phyloP scores from a whole-genome alignment of 2,797 vertebrate species.

The Uromys caudimaculatus region DNA sequence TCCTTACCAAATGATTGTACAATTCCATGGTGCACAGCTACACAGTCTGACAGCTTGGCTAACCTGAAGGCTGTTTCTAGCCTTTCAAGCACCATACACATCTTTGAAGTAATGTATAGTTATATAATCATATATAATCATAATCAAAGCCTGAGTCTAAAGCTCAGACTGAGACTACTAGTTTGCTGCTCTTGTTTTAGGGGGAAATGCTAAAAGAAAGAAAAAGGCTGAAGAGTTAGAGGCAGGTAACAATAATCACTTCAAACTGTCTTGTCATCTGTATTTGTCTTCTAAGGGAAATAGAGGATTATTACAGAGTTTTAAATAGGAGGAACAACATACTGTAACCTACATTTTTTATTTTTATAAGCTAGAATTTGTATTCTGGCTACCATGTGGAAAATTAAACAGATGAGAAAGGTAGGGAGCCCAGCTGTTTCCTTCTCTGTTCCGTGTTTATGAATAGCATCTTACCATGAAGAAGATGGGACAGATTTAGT shows the following conservation, averaged over 20 bases:
- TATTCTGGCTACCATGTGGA: neutral
- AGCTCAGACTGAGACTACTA: neutral
- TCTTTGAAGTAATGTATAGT: constrained; percentile 4
- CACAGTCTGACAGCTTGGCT: neutral
- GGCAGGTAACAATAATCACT: neutral
- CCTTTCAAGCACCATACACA: neutral
- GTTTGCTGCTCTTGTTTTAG: neutral
- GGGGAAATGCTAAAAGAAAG: neutral
- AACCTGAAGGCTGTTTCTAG: neutral
- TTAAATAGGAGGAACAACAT: neutral
- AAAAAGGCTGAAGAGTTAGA: neutral
- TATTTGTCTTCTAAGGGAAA: neutral
- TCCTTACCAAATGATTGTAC: neutral
- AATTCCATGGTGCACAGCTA: neutral
- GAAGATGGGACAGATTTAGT: neutral
- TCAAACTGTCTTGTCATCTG: neutral
- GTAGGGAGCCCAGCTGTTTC: neutral
- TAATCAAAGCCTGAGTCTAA: neutral
- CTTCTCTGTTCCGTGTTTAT: neutral
- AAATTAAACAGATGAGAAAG: neutral
- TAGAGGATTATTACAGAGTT: neutral
- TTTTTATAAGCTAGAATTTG: neutral
- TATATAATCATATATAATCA: neutral
- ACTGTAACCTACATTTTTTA: neutral
- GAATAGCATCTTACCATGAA: neutral